phyloP scores from a whole-genome alignment of 2,797 vertebrate genomes.

The Premnoplex brunnescens region DNA sequence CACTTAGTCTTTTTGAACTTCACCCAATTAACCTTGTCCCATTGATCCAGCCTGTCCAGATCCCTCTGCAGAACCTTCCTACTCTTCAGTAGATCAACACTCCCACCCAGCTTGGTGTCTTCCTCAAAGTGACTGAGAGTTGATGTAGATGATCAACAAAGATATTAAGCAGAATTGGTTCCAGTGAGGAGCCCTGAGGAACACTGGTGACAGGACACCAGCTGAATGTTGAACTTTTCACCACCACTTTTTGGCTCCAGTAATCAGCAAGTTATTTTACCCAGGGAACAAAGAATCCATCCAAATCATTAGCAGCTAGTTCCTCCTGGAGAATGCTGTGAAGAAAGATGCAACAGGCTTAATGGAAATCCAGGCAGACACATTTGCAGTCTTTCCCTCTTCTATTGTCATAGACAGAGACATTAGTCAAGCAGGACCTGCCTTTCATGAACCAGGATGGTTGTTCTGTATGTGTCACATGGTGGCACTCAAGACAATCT shows the following conservation, averaged over 20 bases:
- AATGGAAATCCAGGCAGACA: neutral
- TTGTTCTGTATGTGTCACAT: no score
- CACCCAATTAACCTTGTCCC: rapidly evolving
- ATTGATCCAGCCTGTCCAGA: neutral
- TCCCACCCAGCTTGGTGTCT: rapidly evolving
- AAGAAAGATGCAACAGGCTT: neutral
- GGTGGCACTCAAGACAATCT: neutral
- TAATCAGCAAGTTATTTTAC: neutral
- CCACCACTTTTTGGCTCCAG: no score
- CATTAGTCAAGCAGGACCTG: neutral
- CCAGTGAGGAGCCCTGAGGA: neutral
- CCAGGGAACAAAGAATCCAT: neutral
- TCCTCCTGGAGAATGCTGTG: neutral
- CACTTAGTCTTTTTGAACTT: no score
- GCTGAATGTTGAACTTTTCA: neutral
- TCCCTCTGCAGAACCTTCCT: neutral
- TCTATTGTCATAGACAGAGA: neutral
- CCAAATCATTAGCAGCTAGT: neutral
- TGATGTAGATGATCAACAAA: neutral
- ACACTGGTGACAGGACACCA: rapidly evolving
- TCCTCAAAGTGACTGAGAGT: neutral
- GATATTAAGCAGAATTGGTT: neutral
- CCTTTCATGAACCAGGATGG: neutral
- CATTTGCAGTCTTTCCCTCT: neutral
- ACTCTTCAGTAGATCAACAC: rapidly evolving